Percentiles rank a stretch among this genome's conserved stretches.
Conservation (phyloP, 2,113 vertebrate genomes). For the Anolis carolinensis region DNA sequence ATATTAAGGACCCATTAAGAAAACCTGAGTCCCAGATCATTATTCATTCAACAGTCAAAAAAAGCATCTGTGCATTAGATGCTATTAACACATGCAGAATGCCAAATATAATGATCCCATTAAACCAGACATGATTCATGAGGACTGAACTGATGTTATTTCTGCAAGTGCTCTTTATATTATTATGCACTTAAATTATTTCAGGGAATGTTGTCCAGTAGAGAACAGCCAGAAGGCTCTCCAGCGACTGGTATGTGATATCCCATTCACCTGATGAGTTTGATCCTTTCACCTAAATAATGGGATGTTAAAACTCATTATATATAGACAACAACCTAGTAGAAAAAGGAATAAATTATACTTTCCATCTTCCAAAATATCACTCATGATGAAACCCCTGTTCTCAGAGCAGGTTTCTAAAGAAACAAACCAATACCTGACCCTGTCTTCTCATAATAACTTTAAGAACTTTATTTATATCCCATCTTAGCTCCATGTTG, state of each 20-base stretch:
- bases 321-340: constrained; percentile 21
- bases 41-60: constrained; percentile 74
- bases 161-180: constrained; percentile 68
- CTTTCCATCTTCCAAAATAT: neutral
- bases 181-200: constrained; percentile 47
- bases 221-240: constrained; percentile 51
- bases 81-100: constrained; percentile 74
- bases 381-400: constrained; percentile 9
- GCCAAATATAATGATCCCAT: constrained; percentile 78
- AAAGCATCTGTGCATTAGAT: constrained; percentile 71
- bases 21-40: constrained; percentile 73
- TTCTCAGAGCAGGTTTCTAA: constrained; percentile 16
- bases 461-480: neutral
- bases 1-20: constrained; percentile 77
- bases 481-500: too few relatives aligned
- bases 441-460: neutral
- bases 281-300: constrained; percentile 37
- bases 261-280: constrained; percentile 42
- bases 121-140: constrained; percentile 77
- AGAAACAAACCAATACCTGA: constrained; percentile 7
- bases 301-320: constrained; percentile 51
- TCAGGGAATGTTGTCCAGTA: constrained; percentile 56
- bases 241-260: constrained; percentile 7
- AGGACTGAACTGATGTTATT: constrained; percentile 72
- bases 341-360: neutral